Conservation (phyloP, 1,140 invertebrate genomes). For the Cardiocondyla obscurior region DNA sequence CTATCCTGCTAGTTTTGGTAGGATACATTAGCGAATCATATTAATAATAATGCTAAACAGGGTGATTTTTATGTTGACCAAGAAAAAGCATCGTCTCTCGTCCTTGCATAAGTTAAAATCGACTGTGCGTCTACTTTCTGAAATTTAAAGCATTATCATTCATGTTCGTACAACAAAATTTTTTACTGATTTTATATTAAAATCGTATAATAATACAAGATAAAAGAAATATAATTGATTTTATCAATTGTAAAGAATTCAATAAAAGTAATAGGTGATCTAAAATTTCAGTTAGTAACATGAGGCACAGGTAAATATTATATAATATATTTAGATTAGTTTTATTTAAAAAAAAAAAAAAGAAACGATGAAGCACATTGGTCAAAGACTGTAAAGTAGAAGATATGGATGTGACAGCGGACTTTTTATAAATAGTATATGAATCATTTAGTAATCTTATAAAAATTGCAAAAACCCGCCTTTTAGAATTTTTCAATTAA, state of each 20-base stretch:
- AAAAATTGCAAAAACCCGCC: constrained; percentile 7
- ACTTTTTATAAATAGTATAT: constrained; percentile 53
- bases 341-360: constrained; percentile 59
- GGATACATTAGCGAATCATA: constrained; percentile 59
- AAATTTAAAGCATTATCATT: constrained; percentile 51
- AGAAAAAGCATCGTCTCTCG: constrained; percentile 57
- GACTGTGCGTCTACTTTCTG: constrained; percentile 63
- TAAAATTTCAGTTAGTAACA: constrained; percentile 60
- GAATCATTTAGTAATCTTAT: constrained; percentile 42
- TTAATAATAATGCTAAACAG: constrained; percentile 76
- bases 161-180: constrained; percentile 66
- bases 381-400: constrained; percentile 63
- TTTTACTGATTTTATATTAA: constrained; percentile 76
- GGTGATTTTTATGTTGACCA: constrained; percentile 75
- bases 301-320: constrained; percentile 47
- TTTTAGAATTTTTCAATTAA: constrained; percentile 38
- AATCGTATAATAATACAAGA: constrained; percentile 58
- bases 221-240: constrained; percentile 68
- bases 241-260: constrained; percentile 62
- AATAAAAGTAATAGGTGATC: background rate
- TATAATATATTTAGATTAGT: constrained; percentile 62
- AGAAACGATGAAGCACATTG: constrained; percentile 56
- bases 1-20: constrained; percentile 66
- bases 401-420: constrained; percentile 22
- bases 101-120: constrained; percentile 52